These are phyloP conservation scores for Cetonia aurata DNA, from an alignment of 2,888 invertebrate species.

Conservation along the genomic window DNA sequence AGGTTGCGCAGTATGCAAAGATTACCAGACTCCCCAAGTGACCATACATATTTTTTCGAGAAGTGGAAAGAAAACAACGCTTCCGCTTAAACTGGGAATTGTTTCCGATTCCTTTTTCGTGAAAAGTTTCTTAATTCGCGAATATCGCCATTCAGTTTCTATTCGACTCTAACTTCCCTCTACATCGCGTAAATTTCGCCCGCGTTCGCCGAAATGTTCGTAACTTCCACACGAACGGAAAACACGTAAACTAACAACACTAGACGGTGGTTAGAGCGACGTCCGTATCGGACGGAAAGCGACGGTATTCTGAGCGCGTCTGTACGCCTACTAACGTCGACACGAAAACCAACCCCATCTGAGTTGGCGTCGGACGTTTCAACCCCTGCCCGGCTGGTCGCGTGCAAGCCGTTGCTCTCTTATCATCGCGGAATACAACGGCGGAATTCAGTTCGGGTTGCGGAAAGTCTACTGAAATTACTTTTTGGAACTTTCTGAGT, in stretches of 20 bases:
- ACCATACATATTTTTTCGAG: conserved; percentile 12
- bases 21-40: conserved; percentile 8
- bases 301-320: conserved; percentile 53
- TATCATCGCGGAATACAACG: conserved; percentile 46
- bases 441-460: conserved; percentile 28
- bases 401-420: conserved; percentile 51
- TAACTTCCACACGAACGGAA: not conserved
- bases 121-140: conserved; percentile 14
- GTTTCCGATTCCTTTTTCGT: not conserved
- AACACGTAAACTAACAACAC: not conserved
- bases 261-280: conserved; percentile 29
- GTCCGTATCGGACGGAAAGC: conserved; percentile 50
- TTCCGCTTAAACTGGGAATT: not conserved
- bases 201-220: not conserved
- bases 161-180: not conserved
- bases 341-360: conserved; percentile 47
- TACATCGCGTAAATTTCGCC: conserved; percentile 3
- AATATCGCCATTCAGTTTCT: not conserved
- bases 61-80: not conserved
- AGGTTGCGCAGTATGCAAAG: conserved; percentile 17
- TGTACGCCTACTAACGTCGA: conserved; percentile 52
- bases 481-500: conserved; percentile 23
- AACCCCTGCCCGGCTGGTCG: conserved; percentile 46
- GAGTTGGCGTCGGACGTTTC: conserved; percentile 43
- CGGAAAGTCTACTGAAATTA: conserved; percentile 37